Percentiles rank a stretch among this genome's conserved stretches.
phyloP scores from a whole-genome alignment of 2,113 vertebrate genomes.

The Gnathonemus echidnorhynchus region DNA sequence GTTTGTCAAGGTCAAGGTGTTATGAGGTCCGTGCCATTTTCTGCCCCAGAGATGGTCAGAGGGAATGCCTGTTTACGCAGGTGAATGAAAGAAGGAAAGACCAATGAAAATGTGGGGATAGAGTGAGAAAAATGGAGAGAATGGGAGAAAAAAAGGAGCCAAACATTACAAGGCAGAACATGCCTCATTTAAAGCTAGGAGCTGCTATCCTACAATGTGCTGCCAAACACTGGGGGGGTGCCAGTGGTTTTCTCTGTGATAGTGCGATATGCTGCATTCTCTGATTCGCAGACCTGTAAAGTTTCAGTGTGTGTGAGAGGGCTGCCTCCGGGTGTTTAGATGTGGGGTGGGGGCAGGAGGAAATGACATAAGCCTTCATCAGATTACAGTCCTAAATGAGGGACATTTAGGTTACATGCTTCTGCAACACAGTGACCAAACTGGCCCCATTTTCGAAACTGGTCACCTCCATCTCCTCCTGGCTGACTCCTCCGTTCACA shows the following conservation, averaged over 20 bases:
- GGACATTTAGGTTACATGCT: background rate
- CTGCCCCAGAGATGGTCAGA: conserved; percentile 28
- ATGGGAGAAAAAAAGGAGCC: background rate
- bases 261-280: background rate
- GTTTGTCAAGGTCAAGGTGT: conserved; percentile 39
- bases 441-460: background rate
- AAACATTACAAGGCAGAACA: background rate
- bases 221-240: background rate
- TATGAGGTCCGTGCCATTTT: conserved; percentile 16
- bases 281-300: background rate
- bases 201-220: too few relatives aligned
- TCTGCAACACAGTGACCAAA: background rate
- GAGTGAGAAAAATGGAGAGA: background rate
- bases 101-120: background rate
- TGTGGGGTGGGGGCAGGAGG: background rate
- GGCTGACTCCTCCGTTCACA: background rate
- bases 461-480: background rate
- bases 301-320: background rate
- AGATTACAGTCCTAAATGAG: conserved; percentile 4
- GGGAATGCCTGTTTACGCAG: conserved; percentile 34
- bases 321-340: background rate
- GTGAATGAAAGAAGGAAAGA: conserved; percentile 5
- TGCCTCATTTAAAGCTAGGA: background rate
- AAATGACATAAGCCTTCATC: conserved; percentile 14
- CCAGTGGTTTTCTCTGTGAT: background rate